Percentiles rank a stretch among this genome's conserved stretches.
phyloP scores from a whole-genome alignment of 2,888 invertebrate genomes.

The Gymnoscelis rufifasciata region DNA sequence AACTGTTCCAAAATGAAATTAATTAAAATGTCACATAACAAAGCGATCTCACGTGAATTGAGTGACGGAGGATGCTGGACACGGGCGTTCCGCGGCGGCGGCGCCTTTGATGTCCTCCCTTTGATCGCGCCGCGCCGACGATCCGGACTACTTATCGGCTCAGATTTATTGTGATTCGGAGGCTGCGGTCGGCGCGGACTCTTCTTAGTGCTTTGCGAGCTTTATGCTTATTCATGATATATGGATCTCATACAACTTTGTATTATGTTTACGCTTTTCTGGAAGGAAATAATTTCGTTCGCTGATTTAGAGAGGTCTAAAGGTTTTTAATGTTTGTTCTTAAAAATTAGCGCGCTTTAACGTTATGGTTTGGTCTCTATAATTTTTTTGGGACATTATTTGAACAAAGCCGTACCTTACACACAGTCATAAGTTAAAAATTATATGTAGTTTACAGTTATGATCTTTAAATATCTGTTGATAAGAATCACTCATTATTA shows the following conservation, averaged over 20 bases:
- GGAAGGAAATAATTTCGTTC: too few relatives aligned
- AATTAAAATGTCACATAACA: slow-evolving; percentile 56
- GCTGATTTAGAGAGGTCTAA: too few relatives aligned
- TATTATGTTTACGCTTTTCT: not conserved
- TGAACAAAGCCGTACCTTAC: too few relatives aligned
- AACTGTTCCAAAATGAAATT: slow-evolving; percentile 58
- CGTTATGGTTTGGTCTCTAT: too few relatives aligned
- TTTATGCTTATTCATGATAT: slow-evolving; percentile 46
- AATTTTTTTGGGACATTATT: too few relatives aligned
- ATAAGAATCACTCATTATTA: too few relatives aligned
- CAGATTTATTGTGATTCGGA: slow-evolving; percentile 78
- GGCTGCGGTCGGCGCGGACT: slow-evolving; percentile 62
- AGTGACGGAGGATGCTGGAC: slow-evolving; percentile 59
- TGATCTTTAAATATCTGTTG: too few relatives aligned
- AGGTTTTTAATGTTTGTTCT: too few relatives aligned
- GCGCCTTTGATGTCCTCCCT: slow-evolving; percentile 71
- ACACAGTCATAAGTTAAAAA: too few relatives aligned
- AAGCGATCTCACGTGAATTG: slow-evolving; percentile 42
- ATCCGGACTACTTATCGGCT: slow-evolving; percentile 77
- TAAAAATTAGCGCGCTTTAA: too few relatives aligned
- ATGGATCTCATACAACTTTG: slow-evolving; percentile 28
- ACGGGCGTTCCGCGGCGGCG: slow-evolving; percentile 49
- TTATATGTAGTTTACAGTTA: too few relatives aligned
- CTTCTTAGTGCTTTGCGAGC: slow-evolving; percentile 41
- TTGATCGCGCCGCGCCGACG: slow-evolving; percentile 75